phyloP scores from a whole-genome alignment of 1,140 invertebrate species.

The Drosophila virilis region DNA sequence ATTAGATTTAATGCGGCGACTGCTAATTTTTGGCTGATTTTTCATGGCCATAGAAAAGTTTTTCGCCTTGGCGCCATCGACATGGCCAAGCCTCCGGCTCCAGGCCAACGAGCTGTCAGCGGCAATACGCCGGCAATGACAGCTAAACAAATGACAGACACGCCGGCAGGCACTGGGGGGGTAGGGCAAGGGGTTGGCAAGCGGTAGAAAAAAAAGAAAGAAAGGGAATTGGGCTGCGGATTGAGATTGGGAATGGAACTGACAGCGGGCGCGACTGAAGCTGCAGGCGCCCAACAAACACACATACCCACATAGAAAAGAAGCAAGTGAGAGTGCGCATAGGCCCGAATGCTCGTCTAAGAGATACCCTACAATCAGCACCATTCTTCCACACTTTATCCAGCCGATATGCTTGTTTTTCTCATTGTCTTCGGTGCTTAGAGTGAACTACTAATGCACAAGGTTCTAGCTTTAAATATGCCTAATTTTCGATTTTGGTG shows the following conservation, averaged over 20 bases:
- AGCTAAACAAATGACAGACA: conserved; percentile 81
- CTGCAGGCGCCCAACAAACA: conserved; percentile 22
- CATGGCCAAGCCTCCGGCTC: background rate
- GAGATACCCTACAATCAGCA: too few relatives aligned
- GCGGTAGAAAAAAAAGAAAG: background rate
- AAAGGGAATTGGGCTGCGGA: conserved; percentile 20
- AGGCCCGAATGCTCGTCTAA: too few relatives aligned
- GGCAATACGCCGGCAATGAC: conserved; percentile 44
- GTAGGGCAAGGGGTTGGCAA: background rate
- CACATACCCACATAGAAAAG: conserved; percentile 22
- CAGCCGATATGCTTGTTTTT: too few relatives aligned
- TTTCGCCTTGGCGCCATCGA: conserved; percentile 40
- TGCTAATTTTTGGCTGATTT: conserved; percentile 77
- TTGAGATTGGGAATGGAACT: conserved; percentile 39
- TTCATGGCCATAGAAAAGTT: conserved; percentile 56
- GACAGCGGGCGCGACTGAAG: conserved; percentile 35
- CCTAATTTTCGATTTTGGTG: too few relatives aligned
- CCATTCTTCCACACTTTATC: too few relatives aligned
- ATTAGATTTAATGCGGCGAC: conserved; percentile 80
- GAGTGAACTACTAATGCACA: too few relatives aligned
- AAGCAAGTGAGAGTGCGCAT: too few relatives aligned
- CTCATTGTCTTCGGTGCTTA: too few relatives aligned
- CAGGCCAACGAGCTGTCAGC: conserved; percentile 11
- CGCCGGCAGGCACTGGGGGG: conserved; percentile 28
- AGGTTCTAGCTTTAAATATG: too few relatives aligned